phyloP scores from a whole-genome alignment of 2,113 vertebrate species.

The Chaetorhynchus papuensis region DNA sequence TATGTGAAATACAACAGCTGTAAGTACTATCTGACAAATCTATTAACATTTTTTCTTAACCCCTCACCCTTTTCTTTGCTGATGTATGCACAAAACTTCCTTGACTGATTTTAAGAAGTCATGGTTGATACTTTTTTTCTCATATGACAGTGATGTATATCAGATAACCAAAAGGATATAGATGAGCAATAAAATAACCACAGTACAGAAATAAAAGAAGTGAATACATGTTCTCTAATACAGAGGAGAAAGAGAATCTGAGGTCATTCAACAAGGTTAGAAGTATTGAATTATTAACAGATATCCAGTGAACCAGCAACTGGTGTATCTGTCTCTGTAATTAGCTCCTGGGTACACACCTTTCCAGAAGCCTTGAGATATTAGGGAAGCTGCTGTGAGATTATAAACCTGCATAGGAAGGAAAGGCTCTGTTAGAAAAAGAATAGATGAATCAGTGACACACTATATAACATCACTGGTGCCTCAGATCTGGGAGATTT shows the following conservation, averaged over 20 bases:
- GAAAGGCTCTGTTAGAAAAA: neutral
- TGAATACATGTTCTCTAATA: neutral
- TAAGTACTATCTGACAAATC: neutral
- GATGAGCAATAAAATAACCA: neutral
- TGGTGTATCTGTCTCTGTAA: neutral
- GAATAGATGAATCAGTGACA: neutral
- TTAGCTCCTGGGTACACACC: neutral
- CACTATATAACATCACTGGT: fast-evolving
- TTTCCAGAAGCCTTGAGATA: neutral
- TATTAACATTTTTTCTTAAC: neutral
- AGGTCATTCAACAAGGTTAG: slow-evolving; percentile 24
- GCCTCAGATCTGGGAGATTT: neutral
- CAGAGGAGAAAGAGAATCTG: slow-evolving; percentile 18
- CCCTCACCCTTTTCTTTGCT: neutral
- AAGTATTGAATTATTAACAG: neutral
- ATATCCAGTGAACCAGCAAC: neutral
- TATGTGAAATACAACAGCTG: neutral
- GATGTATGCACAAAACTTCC: neutral
- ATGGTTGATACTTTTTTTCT: neutral
- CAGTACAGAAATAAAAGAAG: slow-evolving; percentile 3
- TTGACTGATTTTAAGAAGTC: neutral
- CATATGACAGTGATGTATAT: neutral
- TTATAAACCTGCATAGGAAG: neutral
- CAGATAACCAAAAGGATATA: neutral
- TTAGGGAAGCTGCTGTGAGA: neutral